These are phyloP conservation scores for Poecilus cupreus DNA, from an alignment of 2,888 invertebrate species.

Conservation along the genomic window DNA sequence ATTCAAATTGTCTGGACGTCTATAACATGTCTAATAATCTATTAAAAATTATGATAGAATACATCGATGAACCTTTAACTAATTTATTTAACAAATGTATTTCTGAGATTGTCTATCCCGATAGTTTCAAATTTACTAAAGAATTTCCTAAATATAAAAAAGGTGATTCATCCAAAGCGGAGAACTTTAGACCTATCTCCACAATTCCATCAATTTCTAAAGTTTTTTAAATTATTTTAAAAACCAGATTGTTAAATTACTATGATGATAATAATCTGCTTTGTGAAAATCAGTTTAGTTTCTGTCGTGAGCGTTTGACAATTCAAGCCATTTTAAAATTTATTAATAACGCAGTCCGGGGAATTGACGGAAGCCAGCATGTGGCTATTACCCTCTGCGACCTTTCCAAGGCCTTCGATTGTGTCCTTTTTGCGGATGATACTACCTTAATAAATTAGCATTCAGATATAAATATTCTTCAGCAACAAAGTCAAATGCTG, in stretches of 20 bases:
- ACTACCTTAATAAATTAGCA: too few relatives aligned
- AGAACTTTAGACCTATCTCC: neutral
- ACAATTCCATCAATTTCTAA: neutral
- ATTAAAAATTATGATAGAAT: neutral
- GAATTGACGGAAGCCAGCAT: constrained; percentile 22
- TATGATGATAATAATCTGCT: constrained; percentile 1
- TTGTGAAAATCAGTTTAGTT: constrained; percentile 21
- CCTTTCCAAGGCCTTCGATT: constrained; percentile 38
- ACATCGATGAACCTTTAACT: neutral
- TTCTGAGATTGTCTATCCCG: neutral
- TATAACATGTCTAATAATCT: neutral
- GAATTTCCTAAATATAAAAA: neutral
- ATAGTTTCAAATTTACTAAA: neutral
- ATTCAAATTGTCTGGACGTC: neutral
- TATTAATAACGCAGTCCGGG: neutral
- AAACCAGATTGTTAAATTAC: neutral
- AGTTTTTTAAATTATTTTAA: neutral
- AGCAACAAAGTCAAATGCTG: too few relatives aligned
- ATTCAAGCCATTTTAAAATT: constrained; percentile 25
- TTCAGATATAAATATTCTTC: too few relatives aligned
- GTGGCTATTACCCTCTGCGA: constrained; percentile 33
- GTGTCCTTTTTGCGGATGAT: too few relatives aligned
- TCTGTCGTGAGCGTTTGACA: neutral
- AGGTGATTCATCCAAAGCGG: neutral
- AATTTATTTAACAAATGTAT: neutral